Evolutionary conservation across 2,888 invertebrate species (phyloP).

Genomic region (Eumerus sabulonum): DNA sequence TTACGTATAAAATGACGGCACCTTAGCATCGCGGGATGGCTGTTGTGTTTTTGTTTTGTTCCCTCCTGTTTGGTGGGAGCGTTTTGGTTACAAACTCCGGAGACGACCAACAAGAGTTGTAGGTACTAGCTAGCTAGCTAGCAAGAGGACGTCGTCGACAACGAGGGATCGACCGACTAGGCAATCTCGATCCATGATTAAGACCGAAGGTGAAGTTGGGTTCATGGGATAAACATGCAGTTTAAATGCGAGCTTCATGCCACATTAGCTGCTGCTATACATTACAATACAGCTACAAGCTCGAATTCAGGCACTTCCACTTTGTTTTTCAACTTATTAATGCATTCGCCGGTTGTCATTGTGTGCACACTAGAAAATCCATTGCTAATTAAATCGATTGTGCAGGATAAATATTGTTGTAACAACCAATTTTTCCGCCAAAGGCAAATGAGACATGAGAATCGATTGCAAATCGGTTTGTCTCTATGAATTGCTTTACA

Average conservation of each 20-base stretch:
- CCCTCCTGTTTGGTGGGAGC: constrained; percentile 48
- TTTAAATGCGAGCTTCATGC: constrained; percentile 69
- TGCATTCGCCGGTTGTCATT: constrained; percentile 46
- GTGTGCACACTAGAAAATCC: constrained; percentile 19
- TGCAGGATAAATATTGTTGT: constrained; percentile 63
- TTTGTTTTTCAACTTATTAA: constrained; percentile 57
- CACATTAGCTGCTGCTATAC: constrained; percentile 60
- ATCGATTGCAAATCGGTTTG: constrained; percentile 48
- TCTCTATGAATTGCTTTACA: constrained; percentile 52
- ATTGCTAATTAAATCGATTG: constrained; percentile 66
- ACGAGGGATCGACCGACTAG: constrained; percentile 22
- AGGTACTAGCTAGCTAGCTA: constrained; percentile 8
- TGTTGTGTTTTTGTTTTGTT: not conserved
- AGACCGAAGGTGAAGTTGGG: constrained; percentile 66
- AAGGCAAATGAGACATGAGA: constrained; percentile 61
- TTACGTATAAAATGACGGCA: constrained; percentile 15
- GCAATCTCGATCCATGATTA: constrained; percentile 65
- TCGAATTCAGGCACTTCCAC: constrained; percentile 26
- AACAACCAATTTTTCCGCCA: constrained; percentile 56
- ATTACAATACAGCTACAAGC: constrained; percentile 19
- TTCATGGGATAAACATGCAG: constrained; percentile 69
- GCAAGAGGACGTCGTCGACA: constrained; percentile 12
- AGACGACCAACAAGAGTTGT: constrained; percentile 46
- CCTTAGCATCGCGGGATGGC: constrained; percentile 26
- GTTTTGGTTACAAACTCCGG: constrained; percentile 44